Evolutionary conservation across 2,797 vertebrate species (phyloP).

Genomic region (Ptychadena robeensis): DNA sequence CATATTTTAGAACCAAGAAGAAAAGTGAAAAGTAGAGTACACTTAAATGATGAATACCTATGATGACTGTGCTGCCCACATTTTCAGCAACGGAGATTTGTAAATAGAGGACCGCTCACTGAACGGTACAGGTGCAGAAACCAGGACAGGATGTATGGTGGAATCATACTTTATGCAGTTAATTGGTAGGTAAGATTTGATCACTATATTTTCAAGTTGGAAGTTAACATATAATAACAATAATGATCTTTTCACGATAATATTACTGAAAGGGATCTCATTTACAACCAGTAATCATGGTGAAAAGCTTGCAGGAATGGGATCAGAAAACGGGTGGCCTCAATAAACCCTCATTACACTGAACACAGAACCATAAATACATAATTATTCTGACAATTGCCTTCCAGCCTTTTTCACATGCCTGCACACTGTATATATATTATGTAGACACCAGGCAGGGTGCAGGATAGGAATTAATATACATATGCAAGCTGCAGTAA

Average conservation of each 20-base stretch:
- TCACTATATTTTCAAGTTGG: background rate
- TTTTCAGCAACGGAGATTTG: no score
- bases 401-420: slow-evolving; percentile 36
- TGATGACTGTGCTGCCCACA: no score
- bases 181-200: background rate
- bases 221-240: background rate
- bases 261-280: slow-evolving; percentile 20
- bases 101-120: background rate
- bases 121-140: background rate
- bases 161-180: background rate
- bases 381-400: slow-evolving; percentile 37
- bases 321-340: slow-evolving; percentile 2
- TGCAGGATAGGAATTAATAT: background rate
- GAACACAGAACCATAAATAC: slow-evolving; percentile 22
- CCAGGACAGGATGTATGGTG: background rate
- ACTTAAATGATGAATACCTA: no score
- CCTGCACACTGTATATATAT: slow-evolving; percentile 23
- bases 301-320: background rate
- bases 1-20: no score
- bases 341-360: slow-evolving; percentile 33
- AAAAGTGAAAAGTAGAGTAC: no score
- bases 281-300: background rate
- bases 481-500: background rate
- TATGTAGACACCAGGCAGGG: background rate
- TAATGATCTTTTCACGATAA: background rate